Conservation (phyloP, 1,140 invertebrate genomes). For the Brachionus koreanus region DNA sequence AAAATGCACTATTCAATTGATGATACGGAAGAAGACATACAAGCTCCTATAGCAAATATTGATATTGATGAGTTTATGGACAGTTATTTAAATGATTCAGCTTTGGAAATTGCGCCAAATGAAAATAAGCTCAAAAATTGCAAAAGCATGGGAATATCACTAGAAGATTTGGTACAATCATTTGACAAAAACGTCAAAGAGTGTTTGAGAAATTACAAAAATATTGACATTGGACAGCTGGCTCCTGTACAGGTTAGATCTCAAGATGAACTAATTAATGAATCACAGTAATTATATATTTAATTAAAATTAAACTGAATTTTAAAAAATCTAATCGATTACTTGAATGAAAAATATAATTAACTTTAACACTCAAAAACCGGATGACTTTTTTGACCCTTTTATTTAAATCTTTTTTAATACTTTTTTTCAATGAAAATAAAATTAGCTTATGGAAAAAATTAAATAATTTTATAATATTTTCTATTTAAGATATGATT, state of each 20-base stretch:
- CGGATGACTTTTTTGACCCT: too few species aligned
- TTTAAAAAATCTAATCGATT: too few species aligned
- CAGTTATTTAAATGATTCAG: constrained; percentile 44
- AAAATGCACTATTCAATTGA: constrained; percentile 46
- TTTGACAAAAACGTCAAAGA: constrained; percentile 99
- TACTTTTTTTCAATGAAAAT: too few species aligned
- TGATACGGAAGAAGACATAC: constrained; percentile 61
- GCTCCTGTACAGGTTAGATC: constrained; percentile 94
- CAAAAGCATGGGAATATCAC: constrained; percentile 83
- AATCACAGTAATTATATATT: constrained; percentile 88
- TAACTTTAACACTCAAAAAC: too few species aligned
- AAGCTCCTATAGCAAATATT: constrained; percentile 63
- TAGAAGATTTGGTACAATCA: constrained; percentile 95
- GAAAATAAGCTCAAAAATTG: constrained; percentile 52
- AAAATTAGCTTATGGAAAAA: too few species aligned
- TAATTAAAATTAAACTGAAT: constrained; percentile 1
- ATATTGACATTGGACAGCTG: constrained; percentile 82
- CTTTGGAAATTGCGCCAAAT: constrained; percentile 44
- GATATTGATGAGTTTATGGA: constrained; percentile 46
- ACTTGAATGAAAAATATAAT: too few species aligned
- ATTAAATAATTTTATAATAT: too few species aligned
- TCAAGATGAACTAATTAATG: constrained; percentile 98
- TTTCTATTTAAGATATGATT: too few species aligned
- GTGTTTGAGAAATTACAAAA: constrained; percentile 94
- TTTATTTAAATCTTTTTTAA: too few species aligned